A percentile compares a stretch with the other conserved stretches of the same genome.
Evolutionary conservation across 2,888 invertebrate genomes (phyloP).

Genomic region (Ernsta delagoae): DNA sequence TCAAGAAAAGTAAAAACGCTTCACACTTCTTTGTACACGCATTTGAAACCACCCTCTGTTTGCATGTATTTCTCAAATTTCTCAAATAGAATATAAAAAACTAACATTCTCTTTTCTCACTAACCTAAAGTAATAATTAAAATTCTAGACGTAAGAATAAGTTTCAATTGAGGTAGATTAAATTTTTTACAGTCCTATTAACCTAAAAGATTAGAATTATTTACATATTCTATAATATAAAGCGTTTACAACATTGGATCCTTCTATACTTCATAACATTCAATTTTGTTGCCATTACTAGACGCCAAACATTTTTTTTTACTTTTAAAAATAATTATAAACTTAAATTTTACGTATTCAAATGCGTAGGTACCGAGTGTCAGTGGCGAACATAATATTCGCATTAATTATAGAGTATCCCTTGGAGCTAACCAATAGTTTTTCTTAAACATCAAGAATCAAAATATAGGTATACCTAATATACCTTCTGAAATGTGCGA

Average conservation of each 20-base stretch:
- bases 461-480: no score
- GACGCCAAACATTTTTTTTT: slow-evolving; percentile 45
- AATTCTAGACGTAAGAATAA: slow-evolving; percentile 78
- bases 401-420: slow-evolving; percentile 13
- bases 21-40: slow-evolving; percentile 40
- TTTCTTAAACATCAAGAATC: no score
- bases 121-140: slow-evolving; percentile 79
- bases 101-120: slow-evolving; percentile 60
- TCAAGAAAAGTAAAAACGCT: slow-evolving; percentile 19
- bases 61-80: slow-evolving; percentile 63
- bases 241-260: slow-evolving; percentile 75
- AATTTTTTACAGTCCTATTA: slow-evolving; percentile 84
- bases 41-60: slow-evolving; percentile 56
- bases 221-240: slow-evolving; percentile 74
- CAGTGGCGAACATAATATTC: slow-evolving; percentile 34
- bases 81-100: slow-evolving; percentile 67
- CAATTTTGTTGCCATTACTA: slow-evolving; percentile 52
- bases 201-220: slow-evolving; percentile 81
- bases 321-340: slow-evolving; percentile 44
- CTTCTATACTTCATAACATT: slow-evolving; percentile 48
- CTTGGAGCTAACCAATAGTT: not conserved
- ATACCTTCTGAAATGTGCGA: no score
- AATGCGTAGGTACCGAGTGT: slow-evolving; percentile 40
- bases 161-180: slow-evolving; percentile 83
- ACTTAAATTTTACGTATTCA: slow-evolving; percentile 34